Conservation (phyloP, 2,797 vertebrate genomes). For the Hemitrygon akajei region DNA sequence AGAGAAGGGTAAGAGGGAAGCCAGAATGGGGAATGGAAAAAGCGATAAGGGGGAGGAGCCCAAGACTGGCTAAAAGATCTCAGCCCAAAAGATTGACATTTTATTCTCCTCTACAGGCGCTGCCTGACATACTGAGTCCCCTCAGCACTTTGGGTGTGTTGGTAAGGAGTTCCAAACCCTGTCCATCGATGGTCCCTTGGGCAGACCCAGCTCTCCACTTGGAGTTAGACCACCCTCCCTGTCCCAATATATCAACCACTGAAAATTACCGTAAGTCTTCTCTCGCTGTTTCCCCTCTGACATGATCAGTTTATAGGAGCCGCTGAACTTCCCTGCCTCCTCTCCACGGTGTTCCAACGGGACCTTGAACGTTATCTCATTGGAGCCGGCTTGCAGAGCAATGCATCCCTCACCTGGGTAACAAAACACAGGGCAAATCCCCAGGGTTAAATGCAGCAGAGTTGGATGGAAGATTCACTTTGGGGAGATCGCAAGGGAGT, state of each 20-base stretch:
- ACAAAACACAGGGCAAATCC: neutral
- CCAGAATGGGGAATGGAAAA: too few species aligned
- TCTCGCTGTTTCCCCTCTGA: conserved; percentile 83
- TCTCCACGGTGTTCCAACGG: conserved; percentile 88
- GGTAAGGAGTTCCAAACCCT: too few species aligned
- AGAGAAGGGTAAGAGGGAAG: too few species aligned
- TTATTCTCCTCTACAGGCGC: too few species aligned
- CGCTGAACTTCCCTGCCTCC: conserved; percentile 73
- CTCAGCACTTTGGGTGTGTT: too few species aligned
- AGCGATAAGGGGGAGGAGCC: too few species aligned
- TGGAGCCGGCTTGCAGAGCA: conserved; percentile 73
- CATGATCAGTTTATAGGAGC: conserved; percentile 80
- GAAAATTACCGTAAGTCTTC: conserved; percentile 80
- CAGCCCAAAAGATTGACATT: too few species aligned
- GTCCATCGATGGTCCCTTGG: too few species aligned
- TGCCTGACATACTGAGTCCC: too few species aligned
- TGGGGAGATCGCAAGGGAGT: neutral
- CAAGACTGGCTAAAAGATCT: too few species aligned
- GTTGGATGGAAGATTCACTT: conserved; percentile 26
- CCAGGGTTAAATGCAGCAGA: neutral
- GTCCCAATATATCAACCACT: neutral
- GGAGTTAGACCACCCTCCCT: too few species aligned
- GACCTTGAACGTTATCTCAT: conserved; percentile 73
- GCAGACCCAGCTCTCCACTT: too few species aligned
- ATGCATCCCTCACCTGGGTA: conserved; percentile 83